These are phyloP conservation scores for Galerucella nymphaeae DNA, from an alignment of 2,888 invertebrate species.

Conservation along the genomic window DNA sequence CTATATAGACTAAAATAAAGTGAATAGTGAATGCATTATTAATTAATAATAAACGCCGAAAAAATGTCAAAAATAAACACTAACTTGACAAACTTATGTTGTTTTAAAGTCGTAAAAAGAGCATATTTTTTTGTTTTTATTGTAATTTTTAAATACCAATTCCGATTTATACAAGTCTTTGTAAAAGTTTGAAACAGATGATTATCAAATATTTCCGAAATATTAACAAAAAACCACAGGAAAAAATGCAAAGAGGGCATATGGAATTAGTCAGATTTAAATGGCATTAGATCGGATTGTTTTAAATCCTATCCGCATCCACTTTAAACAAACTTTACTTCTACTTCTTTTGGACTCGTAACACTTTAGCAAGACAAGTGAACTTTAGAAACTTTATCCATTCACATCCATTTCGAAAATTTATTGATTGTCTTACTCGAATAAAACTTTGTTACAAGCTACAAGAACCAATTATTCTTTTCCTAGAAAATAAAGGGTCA, in stretches of 20 bases:
- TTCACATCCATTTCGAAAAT: neutral
- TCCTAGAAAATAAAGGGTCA: too few species aligned
- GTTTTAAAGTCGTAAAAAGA: neutral
- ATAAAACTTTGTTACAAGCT: neutral
- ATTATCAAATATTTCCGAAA: too few species aligned
- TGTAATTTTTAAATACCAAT: too few species aligned
- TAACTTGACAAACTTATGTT: neutral
- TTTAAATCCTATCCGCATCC: neutral
- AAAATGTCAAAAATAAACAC: neutral
- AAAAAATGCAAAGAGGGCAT: too few species aligned
- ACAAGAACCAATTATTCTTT: neutral
- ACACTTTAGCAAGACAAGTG: neutral
- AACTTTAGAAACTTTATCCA: neutral
- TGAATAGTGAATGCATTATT: neutral
- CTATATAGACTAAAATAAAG: neutral
- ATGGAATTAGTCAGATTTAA: neutral
- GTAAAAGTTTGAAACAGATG: too few species aligned
- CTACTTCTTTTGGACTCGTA: neutral
- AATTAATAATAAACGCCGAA: neutral
- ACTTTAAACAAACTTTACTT: neutral
- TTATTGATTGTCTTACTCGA: neutral
- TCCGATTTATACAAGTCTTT: too few species aligned
- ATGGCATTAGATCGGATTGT: neutral
- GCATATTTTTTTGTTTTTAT: too few species aligned
- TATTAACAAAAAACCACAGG: too few species aligned